Conservation (phyloP, 2,113 vertebrate genomes). For the Leptodactylus fuscus region DNA sequence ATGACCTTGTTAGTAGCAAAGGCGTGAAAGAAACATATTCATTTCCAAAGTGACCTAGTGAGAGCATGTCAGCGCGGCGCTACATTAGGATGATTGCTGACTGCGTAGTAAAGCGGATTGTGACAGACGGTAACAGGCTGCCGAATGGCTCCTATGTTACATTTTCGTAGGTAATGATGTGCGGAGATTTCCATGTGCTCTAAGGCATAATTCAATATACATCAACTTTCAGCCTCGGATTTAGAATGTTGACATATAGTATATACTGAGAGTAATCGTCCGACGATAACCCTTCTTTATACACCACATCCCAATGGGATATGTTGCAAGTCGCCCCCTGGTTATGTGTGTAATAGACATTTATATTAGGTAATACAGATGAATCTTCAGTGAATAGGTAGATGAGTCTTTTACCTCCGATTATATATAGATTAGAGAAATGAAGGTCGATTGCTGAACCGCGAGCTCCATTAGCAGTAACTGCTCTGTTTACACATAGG, state of each 20-base stretch:
- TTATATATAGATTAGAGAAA: slow-evolving; percentile 18
- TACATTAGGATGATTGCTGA: not conserved
- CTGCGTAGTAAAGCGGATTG: not conserved
- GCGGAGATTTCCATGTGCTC: not conserved
- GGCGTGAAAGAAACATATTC: slow-evolving; percentile 3
- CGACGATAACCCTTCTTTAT: not conserved
- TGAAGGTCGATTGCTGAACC: not conserved
- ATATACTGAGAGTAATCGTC: not conserved
- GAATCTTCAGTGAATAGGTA: not conserved
- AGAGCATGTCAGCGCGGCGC: not conserved
- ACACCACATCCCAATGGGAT: not conserved
- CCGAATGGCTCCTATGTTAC: not conserved
- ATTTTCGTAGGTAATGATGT: slow-evolving; percentile 11
- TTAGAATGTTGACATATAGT: not conserved
- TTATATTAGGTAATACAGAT: no score
- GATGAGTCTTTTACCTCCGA: not conserved
- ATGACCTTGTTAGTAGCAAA: slow-evolving; percentile 35
- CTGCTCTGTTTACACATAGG: slow-evolving; percentile 14
- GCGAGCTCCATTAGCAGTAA: not conserved
- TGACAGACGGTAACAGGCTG: not conserved
- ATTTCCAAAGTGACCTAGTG: slow-evolving; percentile 25
- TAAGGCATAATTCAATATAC: not conserved
- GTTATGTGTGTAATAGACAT: not conserved
- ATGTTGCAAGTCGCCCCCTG: not conserved
- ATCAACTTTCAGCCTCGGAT: not conserved